Evolutionary conservation across 2,113 vertebrate genomes (phyloP).

Genomic region (Callipepla californica): DNA sequence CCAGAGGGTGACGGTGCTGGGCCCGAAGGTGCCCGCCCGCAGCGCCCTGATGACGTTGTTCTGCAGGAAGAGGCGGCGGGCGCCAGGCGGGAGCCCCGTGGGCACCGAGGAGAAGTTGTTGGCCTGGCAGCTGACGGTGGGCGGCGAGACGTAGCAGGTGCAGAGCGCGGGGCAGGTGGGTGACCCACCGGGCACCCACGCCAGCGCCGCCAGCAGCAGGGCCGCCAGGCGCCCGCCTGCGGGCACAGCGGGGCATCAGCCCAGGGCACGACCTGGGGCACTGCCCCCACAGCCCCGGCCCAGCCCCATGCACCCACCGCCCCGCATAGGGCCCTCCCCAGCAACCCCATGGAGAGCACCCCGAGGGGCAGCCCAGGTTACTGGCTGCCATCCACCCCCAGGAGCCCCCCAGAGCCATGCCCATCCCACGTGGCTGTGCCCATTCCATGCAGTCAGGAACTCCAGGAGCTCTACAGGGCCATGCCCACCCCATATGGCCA

Average conservation of each 20-base stretch:
- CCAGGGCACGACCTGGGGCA: neutral
- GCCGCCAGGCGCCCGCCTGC: constrained; percentile 71
- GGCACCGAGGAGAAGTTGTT: constrained; percentile 95
- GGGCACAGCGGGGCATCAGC: constrained; percentile 31
- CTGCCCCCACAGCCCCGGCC: neutral
- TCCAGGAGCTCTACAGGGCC: neutral
- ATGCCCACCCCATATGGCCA: neutral
- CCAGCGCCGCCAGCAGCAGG: constrained; percentile 84
- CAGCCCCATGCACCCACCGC: neutral
- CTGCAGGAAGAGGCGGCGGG: constrained; percentile 96
- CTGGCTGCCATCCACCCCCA: neutral
- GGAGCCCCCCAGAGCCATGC: neutral
- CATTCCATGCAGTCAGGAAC: neutral
- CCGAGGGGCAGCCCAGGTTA: neutral
- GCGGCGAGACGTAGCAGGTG: constrained; percentile 94
- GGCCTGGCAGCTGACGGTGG: constrained; percentile 98
- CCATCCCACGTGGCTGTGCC: neutral
- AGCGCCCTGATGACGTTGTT: constrained; percentile 96
- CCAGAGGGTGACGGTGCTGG: constrained; percentile 92
- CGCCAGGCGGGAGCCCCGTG: constrained; percentile 86
- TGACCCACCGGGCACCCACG: constrained; percentile 73
- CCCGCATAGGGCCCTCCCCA: neutral
- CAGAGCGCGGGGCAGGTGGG: constrained; percentile 91
- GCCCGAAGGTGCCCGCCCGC: constrained; percentile 92
- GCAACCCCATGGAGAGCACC: neutral